Conservation (phyloP, 2,113 vertebrate species). For the Picathartes gymnocephalus region DNA sequence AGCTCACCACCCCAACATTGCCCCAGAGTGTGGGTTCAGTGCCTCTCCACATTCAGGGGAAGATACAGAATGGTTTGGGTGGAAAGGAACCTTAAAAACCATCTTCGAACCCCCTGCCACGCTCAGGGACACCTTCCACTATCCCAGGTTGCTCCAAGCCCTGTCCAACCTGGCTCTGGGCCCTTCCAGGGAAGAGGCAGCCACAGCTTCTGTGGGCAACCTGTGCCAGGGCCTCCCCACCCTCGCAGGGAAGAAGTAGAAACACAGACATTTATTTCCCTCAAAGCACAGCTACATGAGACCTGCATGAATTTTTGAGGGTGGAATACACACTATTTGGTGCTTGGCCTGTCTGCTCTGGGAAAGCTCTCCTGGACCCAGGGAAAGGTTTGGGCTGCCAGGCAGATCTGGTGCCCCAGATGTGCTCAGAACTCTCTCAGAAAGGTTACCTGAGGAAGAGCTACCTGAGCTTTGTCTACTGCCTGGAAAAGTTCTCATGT, state of each 20-base stretch:
- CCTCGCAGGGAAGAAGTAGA: not conserved
- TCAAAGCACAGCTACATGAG: not conserved
- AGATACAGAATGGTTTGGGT: not conserved
- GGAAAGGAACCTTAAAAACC: not conserved
- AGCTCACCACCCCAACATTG: not conserved
- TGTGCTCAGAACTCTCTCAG: not conserved
- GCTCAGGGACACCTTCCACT: rapidly evolving
- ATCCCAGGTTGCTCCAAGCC: not conserved
- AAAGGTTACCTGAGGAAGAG: not conserved
- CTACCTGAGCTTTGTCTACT: not conserved
- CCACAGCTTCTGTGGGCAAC: not conserved
- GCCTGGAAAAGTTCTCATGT: not conserved
- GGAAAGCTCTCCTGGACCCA: not conserved
- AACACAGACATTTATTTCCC: not conserved
- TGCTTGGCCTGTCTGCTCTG: not conserved
- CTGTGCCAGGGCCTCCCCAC: rapidly evolving
- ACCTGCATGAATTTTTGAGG: not conserved
- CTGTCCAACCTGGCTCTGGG: rapidly evolving
- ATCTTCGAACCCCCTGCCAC: not conserved
- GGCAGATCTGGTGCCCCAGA: not conserved
- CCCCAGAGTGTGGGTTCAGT: not conserved
- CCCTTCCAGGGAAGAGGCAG: not conserved
- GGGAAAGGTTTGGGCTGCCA: not conserved
- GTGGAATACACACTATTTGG: not conserved
- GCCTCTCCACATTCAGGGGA: rapidly evolving